Conservation (phyloP, 2,113 vertebrate species). For the Megaleporinus macrocephalus region DNA sequence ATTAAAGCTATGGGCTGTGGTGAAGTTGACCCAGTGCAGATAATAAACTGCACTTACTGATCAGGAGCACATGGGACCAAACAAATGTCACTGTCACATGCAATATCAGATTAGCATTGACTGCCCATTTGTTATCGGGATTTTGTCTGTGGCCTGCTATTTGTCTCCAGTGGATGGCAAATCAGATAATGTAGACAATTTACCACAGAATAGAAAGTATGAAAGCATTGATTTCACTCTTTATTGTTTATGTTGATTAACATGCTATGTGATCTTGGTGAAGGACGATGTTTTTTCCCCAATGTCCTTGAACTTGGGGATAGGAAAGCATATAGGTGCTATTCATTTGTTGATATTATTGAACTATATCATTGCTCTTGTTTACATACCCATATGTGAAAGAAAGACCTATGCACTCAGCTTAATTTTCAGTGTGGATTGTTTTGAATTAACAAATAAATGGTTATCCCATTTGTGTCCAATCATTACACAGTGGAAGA, state of each 20-base stretch:
- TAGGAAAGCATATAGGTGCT: neutral
- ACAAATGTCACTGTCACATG: conserved; percentile 4
- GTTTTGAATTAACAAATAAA: conserved; percentile 17
- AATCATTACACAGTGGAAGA: neutral
- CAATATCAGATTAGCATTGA: neutral
- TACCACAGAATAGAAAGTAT: conserved; percentile 48
- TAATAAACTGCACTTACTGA: neutral
- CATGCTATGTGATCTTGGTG: neutral
- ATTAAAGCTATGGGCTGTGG: conserved; percentile 1
- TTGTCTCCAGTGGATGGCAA: neutral
- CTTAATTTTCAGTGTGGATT: conserved; percentile 8
- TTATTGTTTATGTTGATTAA: neutral
- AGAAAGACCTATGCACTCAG: neutral
- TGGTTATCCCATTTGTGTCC: conserved; percentile 19
- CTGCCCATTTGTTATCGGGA: neutral
- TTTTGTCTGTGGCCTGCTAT: conserved; percentile 7
- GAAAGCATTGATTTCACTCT: neutral
- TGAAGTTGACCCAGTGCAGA: neutral
- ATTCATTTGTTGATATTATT: too few relatives aligned
- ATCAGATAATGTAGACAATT: neutral
- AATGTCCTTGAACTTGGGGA: neutral
- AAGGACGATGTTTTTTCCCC: neutral
- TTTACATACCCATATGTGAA: neutral
- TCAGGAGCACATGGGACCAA: neutral
- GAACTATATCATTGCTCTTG: neutral